Evolutionary conservation across 2,888 invertebrate genomes (phyloP).

Genomic region (Drosophila multiciliata): DNA sequence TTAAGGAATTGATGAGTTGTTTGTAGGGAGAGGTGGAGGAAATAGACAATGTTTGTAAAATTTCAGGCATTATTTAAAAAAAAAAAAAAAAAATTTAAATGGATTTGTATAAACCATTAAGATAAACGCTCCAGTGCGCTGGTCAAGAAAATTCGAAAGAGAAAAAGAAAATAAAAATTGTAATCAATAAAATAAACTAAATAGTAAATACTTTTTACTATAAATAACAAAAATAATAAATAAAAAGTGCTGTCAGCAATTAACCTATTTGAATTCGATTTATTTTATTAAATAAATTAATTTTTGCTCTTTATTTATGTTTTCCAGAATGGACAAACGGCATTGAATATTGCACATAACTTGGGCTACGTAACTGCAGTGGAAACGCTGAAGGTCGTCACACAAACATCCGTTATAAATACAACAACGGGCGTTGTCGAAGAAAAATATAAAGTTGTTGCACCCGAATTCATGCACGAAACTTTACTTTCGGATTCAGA

Average conservation of each 20-base stretch:
- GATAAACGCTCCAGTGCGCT: neutral
- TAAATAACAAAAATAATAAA: neutral
- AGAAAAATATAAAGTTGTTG: slow-evolving; percentile 98
- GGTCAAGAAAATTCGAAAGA: neutral
- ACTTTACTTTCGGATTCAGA: slow-evolving; percentile 99
- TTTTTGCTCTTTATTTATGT: neutral
- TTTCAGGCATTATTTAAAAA: slow-evolving; percentile 26
- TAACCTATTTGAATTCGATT: neutral
- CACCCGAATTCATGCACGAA: slow-evolving; percentile 99
- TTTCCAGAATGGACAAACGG: slow-evolving; percentile 96
- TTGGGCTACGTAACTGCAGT: slow-evolving; percentile 99
- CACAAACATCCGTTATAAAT: slow-evolving; percentile 90
- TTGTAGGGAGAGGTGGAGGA: no score
- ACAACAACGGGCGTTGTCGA: slow-evolving; percentile 87
- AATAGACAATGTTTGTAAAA: neutral
- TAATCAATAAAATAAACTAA: neutral
- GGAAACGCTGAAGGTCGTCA: slow-evolving; percentile 96
- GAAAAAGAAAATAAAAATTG: neutral
- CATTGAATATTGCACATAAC: slow-evolving; percentile 97
- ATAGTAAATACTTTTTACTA: neutral
- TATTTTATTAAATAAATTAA: neutral
- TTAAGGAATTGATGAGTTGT: neutral
- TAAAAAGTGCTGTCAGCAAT: neutral
- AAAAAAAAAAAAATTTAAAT: slow-evolving; percentile 2
- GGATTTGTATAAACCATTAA: slow-evolving; percentile 7